Percentiles rank a stretch among this genome's conserved stretches.
These are phyloP conservation scores for Hirtodrosophila cameraria DNA, from an alignment of 2,888 invertebrate species.

Conservation along the genomic window DNA sequence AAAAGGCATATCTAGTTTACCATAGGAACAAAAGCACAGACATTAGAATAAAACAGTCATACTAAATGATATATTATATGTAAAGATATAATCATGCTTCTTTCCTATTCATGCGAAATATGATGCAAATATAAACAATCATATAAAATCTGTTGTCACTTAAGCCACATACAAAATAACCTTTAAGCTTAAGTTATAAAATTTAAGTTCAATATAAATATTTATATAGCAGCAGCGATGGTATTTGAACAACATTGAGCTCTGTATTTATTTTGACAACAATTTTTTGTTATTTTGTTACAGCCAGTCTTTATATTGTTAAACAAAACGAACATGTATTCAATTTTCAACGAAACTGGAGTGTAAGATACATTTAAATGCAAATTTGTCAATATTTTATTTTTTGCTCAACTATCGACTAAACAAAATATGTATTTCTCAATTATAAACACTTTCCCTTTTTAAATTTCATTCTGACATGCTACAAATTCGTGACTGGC, in stretches of 20 bases:
- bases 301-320: not conserved
- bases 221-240: slow-evolving; percentile 27
- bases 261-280: slow-evolving; percentile 19
- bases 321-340: no score
- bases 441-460: not conserved
- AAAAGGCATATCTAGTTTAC: slow-evolving; percentile 14
- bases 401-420: not conserved
- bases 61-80: slow-evolving; percentile 32
- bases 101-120: slow-evolving; percentile 25
- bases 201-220: slow-evolving; percentile 30
- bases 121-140: slow-evolving; percentile 14
- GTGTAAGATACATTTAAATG: not conserved
- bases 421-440: not conserved
- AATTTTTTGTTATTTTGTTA: slow-evolving; percentile 8
- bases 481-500: slow-evolving; percentile 14
- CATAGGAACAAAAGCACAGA: slow-evolving; percentile 1
- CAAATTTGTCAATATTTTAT: not conserved
- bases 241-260: slow-evolving; percentile 1
- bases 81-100: slow-evolving; percentile 26
- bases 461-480: slow-evolving; percentile 6
- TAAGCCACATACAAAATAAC: slow-evolving; percentile 16
- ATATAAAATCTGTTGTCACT: slow-evolving; percentile 11
- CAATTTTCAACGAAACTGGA: no score
- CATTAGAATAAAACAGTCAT: slow-evolving; percentile 11
- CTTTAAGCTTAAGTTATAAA: slow-evolving; percentile 35